These are phyloP conservation scores for Acanthiza pusilla DNA, from an alignment of 2,797 vertebrate genomes.

Conservation along the genomic window DNA sequence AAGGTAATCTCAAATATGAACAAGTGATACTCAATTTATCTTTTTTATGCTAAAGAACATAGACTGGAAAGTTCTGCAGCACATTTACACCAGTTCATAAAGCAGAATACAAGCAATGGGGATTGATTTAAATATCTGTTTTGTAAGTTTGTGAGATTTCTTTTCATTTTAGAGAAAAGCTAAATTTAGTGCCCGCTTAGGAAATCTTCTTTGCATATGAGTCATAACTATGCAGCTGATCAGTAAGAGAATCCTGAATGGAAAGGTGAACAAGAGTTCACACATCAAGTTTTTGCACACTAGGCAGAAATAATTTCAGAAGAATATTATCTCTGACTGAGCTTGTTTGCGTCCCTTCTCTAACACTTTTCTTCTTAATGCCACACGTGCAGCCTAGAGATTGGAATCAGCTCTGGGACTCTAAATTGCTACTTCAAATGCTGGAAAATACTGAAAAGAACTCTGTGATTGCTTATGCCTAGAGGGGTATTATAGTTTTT, in stretches of 20 bases:
- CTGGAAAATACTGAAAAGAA: conserved; percentile 35
- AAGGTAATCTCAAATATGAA: not conserved
- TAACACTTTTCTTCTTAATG: conserved; percentile 21
- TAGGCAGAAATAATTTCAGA: conserved; percentile 14
- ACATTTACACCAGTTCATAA: not conserved
- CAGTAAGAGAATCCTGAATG: not conserved
- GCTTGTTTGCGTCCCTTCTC: not conserved
- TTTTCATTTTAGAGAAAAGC: not conserved
- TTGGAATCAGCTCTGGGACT: conserved; percentile 33
- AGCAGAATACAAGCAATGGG: not conserved
- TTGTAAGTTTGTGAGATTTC: not conserved
- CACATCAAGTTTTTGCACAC: not conserved
- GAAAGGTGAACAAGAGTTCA: conserved; percentile 43
- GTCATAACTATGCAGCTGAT: not conserved
- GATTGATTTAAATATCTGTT: not conserved
- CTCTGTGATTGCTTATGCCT: conserved; percentile 27
- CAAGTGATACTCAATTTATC: not conserved
- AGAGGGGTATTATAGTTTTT: conserved; percentile 19
- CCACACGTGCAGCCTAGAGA: conserved; percentile 8
- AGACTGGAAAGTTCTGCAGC: not conserved
- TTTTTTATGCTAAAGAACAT: not conserved
- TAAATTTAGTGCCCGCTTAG: not conserved
- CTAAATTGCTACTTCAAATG: conserved; percentile 57
- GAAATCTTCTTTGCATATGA: not conserved
- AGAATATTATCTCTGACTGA: not conserved